Conservation (phyloP, 2,113 vertebrate species). For the Sturnira hondurensis region DNA sequence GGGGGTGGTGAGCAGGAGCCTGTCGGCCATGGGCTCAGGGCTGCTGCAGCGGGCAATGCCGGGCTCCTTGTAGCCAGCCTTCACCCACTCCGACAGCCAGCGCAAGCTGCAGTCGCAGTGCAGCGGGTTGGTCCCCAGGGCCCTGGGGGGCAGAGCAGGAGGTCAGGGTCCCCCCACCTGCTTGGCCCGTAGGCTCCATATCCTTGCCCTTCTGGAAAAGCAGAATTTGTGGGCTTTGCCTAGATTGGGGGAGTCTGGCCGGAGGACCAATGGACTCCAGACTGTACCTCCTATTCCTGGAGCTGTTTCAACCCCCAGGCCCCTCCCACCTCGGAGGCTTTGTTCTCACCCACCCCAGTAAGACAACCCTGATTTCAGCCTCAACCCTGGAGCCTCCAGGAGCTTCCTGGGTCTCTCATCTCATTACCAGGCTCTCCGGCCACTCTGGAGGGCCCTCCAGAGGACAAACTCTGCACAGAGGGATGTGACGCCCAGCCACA, state of each 20-base stretch:
- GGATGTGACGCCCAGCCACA: background rate
- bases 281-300: background rate
- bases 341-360: background rate
- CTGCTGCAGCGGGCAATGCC: constrained; percentile 97
- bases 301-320: background rate
- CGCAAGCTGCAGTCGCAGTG: constrained; percentile 95
- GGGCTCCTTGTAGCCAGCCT: constrained; percentile 96
- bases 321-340: background rate
- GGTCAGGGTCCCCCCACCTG: background rate
- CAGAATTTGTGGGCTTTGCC: background rate
- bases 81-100: constrained; percentile 99
- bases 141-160: constrained; percentile 79
- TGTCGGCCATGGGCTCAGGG: constrained; percentile 93
- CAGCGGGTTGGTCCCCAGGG: constrained; percentile 95
- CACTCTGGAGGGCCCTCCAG: background rate
- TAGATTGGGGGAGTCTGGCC: background rate
- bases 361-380: background rate
- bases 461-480: background rate
- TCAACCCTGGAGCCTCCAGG: no score
- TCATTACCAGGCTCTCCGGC: background rate
- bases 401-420: background rate
- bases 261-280: background rate
- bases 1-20: constrained; percentile 94
- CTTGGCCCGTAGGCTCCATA: background rate
- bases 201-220: background rate